These are phyloP conservation scores for Halocynthia roretzi DNA, from an alignment of 23 tunicate genomes.

Conservation along the genomic window DNA sequence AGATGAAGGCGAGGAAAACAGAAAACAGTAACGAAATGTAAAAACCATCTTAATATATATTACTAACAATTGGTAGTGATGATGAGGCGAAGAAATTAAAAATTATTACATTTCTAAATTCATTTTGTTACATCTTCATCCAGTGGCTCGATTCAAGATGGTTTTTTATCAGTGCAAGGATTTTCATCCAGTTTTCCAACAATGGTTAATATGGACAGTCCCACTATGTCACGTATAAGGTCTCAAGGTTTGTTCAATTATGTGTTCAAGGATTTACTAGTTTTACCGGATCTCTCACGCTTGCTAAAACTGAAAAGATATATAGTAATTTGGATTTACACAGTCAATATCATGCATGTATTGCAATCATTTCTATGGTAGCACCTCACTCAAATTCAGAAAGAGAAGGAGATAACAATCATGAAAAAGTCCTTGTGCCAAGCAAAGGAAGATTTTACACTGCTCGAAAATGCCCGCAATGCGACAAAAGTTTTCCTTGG, in stretches of 20 bases:
- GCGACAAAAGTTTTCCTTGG: conserved; percentile 89
- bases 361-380: too few relatives aligned
- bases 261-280: neutral
- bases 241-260: conserved; percentile 14
- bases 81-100: neutral
- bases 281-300: neutral
- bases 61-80: neutral
- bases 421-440: neutral
- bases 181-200: conserved; percentile 20
- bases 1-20: too few relatives aligned
- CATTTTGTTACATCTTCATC: too few relatives aligned
- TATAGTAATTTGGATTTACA: too few relatives aligned
- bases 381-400: too few relatives aligned
- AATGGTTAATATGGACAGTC: conserved; percentile 18
- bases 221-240: neutral
- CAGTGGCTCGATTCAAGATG: too few relatives aligned
- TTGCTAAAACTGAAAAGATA: too few relatives aligned
- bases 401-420: neutral
- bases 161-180: neutral
- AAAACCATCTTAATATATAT: too few relatives aligned
- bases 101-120: neutral
- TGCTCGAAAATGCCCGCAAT: conserved; percentile 80
- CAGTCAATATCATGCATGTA: too few relatives aligned
- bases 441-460: conserved; percentile 8
- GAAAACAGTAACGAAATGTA: too few relatives aligned